Base-by-base conservation (phyloP, 2,797 vertebrate species). In the Taenioides sp. region DNA sequence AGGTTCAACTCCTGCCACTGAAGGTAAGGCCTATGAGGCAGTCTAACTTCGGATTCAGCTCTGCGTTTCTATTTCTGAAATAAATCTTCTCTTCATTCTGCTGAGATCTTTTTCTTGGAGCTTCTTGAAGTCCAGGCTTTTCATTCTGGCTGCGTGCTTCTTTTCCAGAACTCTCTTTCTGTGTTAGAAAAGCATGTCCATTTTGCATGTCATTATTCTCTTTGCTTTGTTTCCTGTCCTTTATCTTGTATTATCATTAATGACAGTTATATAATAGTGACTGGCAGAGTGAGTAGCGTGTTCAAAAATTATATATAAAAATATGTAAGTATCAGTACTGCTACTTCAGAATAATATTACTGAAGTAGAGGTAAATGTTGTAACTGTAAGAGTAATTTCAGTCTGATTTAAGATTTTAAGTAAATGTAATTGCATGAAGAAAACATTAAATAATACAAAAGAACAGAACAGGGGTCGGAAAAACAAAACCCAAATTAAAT, bases 21-120 rank as follows among this genome's bases (percentile, higher is more conserved):
- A 87, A 89, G 89, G 88, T 90, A 89, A 92, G 88, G 70, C 68
- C 70, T 55, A 66, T 59, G 43, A n/a, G 27, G 17, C 73, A 58
- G 61, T 57, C 43, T 71, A 25, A n/a, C n/a, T 59, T 59, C 54
- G 66, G 57, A 12, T 66, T 59, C 1, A n/a, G 68, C 34, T 69
- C 65, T 76, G 49, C 47, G 52, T 71, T 73, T 72, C 57, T 62
- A 69, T 58, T 66, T 49, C 71, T 66, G 65, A 79, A 65, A 40
- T 17, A 43, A 62, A 68, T 77, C 66, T 28, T 67, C 25, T 77
- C 66, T 71, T 63, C 7, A 65, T 74, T 61, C 68, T 62, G 4
- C 40, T 34, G 22, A 40, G 18, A 57, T 80, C 1, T 72, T 55
- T 71, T 37, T 80, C 18, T 69, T 64, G 7, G 20, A 64, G 34